Percentiles rank a stretch among this genome's conserved stretches.
Evolutionary conservation across 2,113 vertebrate species (phyloP).

Genomic region (Ceyx margarethae): DNA sequence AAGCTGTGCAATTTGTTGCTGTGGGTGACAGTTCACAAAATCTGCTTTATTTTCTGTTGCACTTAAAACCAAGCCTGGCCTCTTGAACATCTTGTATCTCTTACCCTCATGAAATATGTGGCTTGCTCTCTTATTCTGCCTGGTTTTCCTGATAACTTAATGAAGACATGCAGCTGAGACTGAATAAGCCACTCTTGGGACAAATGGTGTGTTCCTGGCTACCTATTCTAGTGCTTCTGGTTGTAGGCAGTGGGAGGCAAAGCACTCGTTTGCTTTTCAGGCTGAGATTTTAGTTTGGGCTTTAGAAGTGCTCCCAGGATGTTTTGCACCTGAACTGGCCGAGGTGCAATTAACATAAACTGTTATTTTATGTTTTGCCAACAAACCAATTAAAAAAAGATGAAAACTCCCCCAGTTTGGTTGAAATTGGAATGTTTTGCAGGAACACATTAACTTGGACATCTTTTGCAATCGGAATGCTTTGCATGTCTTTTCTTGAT

Average conservation of each 20-base stretch:
- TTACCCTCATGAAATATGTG: not conserved
- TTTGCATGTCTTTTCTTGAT: not conserved
- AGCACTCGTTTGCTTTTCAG: not conserved
- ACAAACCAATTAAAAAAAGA: not conserved
- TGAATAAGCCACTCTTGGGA: not conserved
- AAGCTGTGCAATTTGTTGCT: not conserved
- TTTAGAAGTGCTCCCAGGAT: not conserved
- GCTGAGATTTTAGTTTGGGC: not conserved
- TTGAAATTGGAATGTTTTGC: not conserved
- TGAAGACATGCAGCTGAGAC: not conserved
- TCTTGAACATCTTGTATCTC: not conserved
- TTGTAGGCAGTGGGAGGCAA: not conserved
- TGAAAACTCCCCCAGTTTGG: not conserved
- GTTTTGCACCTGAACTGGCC: fast-evolving
- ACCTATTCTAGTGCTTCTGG: not conserved
- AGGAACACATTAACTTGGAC: not conserved
- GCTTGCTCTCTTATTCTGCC: not conserved
- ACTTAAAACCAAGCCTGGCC: not conserved
- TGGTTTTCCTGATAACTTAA: not conserved
- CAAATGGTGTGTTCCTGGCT: not conserved
- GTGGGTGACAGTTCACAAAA: not conserved
- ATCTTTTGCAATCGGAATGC: not conserved
- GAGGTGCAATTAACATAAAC: not conserved
- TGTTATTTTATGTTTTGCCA: not conserved
- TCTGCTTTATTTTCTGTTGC: not conserved